Conservation (phyloP, 2,797 vertebrate genomes). For the Argya squamiceps region DNA sequence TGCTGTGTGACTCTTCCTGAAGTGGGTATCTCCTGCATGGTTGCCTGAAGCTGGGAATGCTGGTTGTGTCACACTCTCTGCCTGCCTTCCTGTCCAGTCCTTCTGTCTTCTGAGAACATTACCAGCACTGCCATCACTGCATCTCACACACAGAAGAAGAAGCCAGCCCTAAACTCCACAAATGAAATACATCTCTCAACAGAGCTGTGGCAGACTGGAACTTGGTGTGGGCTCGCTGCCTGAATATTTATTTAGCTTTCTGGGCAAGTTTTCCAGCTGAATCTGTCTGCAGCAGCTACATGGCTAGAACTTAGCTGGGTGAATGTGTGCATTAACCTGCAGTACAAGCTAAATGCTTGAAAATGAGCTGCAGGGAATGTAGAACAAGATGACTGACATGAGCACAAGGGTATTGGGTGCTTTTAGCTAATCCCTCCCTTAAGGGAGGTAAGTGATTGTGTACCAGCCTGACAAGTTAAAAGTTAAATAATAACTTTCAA, state of each 20-base stretch:
- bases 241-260: constrained; percentile 1
- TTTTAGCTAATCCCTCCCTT: neutral
- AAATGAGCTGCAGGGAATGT: neutral
- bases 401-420: neutral
- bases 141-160: neutral
- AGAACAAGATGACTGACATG: neutral
- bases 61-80: neutral
- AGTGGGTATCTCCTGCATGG: fast-evolving
- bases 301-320: neutral
- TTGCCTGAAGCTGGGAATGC: neutral
- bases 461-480: neutral
- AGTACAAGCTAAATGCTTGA: neutral
- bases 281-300: neutral
- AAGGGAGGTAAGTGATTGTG: neutral
- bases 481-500: neutral
- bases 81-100: neutral
- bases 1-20: neutral
- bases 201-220: constrained; percentile 7
- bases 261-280: neutral
- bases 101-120: neutral
- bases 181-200: neutral
- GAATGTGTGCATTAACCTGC: neutral
- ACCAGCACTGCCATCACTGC: neutral
- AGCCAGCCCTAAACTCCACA: neutral
- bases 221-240: neutral